phyloP scores from a whole-genome alignment of 2,113 vertebrate species.

The Grammomys surdaster region DNA sequence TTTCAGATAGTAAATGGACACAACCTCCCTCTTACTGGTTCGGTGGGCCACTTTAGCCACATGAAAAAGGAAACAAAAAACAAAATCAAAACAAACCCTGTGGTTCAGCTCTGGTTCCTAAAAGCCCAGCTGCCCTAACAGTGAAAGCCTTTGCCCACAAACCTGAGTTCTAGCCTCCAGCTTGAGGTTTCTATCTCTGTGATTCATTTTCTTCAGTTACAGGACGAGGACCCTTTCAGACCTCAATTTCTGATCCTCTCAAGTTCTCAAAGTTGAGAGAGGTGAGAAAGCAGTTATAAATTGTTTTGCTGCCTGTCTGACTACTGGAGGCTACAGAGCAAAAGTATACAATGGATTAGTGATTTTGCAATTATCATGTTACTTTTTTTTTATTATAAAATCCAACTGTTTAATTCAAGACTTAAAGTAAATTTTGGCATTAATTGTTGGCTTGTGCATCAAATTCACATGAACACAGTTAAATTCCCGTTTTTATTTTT shows the following conservation, averaged over 20 bases:
- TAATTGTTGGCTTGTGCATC: conserved; percentile 73
- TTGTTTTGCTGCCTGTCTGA: conserved; percentile 56
- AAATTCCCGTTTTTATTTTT: conserved; percentile 54
- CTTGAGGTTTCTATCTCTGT: not conserved
- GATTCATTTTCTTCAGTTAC: conserved; percentile 16
- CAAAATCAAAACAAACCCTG: not conserved
- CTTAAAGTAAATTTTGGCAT: conserved; percentile 68
- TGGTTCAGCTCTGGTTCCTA: not conserved
- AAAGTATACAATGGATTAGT: conserved; percentile 64
- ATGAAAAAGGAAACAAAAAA: not conserved
- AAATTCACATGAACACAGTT: conserved; percentile 67
- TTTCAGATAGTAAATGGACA: not conserved
- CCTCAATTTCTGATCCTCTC: conserved; percentile 33
- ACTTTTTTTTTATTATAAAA: conserved; percentile 62
- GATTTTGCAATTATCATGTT: conserved; percentile 69
- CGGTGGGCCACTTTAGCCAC: not conserved
- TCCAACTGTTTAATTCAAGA: conserved; percentile 67
- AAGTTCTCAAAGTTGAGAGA: conserved; percentile 53
- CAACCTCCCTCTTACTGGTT: not conserved
- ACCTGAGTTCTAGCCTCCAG: not conserved
- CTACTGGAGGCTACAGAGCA: conserved; percentile 49
- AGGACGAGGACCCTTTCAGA: conserved; percentile 30
- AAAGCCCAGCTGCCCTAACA: not conserved
- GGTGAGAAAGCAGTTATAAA: conserved; percentile 47
- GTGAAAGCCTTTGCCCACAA: not conserved